phyloP scores from a whole-genome alignment of 2,888 invertebrate species.

The Sinohyriopsis cumingii region DNA sequence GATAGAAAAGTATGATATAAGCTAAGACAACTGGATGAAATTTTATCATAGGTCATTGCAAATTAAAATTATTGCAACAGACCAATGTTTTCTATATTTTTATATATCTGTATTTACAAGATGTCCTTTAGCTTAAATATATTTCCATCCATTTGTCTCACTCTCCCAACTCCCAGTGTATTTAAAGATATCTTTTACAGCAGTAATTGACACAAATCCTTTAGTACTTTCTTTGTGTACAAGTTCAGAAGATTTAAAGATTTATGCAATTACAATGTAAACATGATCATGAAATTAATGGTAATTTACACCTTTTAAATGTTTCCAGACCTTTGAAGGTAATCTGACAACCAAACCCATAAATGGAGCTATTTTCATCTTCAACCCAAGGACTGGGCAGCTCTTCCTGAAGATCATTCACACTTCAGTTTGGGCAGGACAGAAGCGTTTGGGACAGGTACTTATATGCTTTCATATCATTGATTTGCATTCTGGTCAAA shows the following conservation, averaged over 20 bases:
- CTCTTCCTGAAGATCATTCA: conserved; percentile 99
- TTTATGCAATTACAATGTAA: neutral
- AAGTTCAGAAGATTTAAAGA: too few relatives aligned
- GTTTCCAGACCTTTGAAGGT: conserved; percentile 90
- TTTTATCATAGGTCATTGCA: neutral
- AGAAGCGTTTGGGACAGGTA: conserved; percentile 97
- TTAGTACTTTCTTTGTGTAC: too few relatives aligned
- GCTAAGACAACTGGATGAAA: neutral
- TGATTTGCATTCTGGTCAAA: neutral
- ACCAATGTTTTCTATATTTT: too few relatives aligned
- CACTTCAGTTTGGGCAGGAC: conserved; percentile 99
- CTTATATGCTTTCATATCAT: neutral
- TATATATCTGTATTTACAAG: too few relatives aligned
- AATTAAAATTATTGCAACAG: too few relatives aligned
- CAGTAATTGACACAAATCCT: too few relatives aligned
- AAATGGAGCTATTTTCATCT: conserved; percentile 99
- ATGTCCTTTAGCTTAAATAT: too few relatives aligned
- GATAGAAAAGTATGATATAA: neutral
- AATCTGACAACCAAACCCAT: conserved; percentile 99
- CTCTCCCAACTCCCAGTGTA: neutral
- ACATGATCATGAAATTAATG: neutral
- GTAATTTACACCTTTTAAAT: neutral
- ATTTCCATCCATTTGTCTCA: neutral
- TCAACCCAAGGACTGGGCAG: conserved; percentile 99
- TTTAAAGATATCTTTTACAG: too few relatives aligned